These are phyloP conservation scores for Hippolais icterina DNA, from an alignment of 2,113 vertebrate genomes.

Conservation along the genomic window DNA sequence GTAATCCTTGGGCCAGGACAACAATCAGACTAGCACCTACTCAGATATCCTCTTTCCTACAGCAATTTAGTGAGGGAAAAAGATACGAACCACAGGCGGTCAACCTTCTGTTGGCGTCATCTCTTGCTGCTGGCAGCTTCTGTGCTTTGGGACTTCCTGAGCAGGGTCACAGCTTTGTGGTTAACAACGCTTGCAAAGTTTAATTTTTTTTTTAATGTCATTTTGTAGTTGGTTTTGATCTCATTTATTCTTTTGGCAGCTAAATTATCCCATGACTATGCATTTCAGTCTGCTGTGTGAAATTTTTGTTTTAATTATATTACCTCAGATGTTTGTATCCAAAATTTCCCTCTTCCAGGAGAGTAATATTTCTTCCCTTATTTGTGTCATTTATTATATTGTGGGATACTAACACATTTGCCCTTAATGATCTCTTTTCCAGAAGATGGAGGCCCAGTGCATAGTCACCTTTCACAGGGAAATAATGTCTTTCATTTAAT, in stretches of 20 bases:
- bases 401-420: background rate
- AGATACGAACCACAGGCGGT: background rate
- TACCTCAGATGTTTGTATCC: background rate
- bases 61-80: background rate
- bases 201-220: background rate
- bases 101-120: fast-evolving
- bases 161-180: background rate
- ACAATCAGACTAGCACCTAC: background rate
- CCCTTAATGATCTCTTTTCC: background rate
- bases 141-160: slow-evolving; percentile 14
- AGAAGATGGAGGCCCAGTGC: background rate
- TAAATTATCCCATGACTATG: background rate
- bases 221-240: background rate
- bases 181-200: background rate
- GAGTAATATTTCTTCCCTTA: background rate
- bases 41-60: background rate
- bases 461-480: background rate
- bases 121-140: background rate
- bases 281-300: background rate
- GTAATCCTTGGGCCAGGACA: background rate
- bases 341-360: background rate
- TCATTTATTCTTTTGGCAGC: background rate
- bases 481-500: background rate
- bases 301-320: background rate
- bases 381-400: background rate